Percentiles rank a stretch among this genome's conserved stretches.
Evolutionary conservation across 1,140 invertebrate genomes (phyloP).

Genomic region (Grapholita molesta): DNA sequence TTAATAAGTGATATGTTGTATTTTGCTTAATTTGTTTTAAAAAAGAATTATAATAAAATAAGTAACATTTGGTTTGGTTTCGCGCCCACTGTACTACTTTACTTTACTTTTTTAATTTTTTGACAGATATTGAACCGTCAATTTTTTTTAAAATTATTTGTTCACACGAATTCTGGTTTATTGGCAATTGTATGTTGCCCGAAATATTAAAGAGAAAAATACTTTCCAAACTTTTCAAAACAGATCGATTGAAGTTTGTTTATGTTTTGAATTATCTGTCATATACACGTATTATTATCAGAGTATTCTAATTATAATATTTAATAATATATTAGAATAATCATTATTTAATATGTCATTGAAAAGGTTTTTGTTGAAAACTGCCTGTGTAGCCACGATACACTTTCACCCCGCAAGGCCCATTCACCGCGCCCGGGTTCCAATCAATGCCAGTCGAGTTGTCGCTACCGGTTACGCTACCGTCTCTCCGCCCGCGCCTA

Average conservation of each 20-base stretch:
- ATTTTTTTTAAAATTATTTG: background rate
- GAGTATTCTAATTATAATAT: background rate
- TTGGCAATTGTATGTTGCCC: background rate
- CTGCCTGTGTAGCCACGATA: slow-evolving; percentile 47
- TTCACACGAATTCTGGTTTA: background rate
- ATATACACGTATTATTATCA: background rate
- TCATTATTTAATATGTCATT: slow-evolving; percentile 37
- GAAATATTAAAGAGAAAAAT: background rate
- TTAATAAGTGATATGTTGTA: background rate
- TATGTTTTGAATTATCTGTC: background rate
- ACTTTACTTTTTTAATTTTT: no score
- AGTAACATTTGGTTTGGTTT: background rate
- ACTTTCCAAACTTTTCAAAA: slow-evolving; percentile 7
- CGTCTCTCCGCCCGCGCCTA: slow-evolving; percentile 32
- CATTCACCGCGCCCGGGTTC: slow-evolving; percentile 32
- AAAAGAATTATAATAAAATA: background rate
- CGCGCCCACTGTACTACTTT: no score
- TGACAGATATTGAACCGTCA: background rate
- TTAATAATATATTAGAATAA: background rate
- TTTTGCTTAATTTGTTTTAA: background rate
- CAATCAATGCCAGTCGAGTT: slow-evolving; percentile 57
- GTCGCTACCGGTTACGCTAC: slow-evolving; percentile 42
- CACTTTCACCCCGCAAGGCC: slow-evolving; percentile 65
- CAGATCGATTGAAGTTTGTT: background rate
- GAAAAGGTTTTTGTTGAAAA: slow-evolving; percentile 32